A percentile compares a stretch with the other conserved stretches of the same genome.
Conservation (phyloP, 2,888 invertebrate genomes). For the Pocota personata region DNA sequence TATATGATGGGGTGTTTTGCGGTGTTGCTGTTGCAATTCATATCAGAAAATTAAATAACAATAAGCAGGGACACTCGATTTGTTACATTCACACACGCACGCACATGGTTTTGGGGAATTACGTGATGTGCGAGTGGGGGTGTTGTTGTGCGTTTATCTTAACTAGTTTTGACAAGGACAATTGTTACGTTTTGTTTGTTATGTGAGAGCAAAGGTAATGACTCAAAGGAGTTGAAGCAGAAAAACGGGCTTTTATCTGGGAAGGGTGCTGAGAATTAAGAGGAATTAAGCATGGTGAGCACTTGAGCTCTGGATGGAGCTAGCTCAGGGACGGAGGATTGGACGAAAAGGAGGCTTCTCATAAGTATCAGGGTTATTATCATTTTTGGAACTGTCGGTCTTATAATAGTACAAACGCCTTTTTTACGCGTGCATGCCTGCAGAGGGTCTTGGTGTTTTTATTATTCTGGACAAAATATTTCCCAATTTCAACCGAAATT, state of each 20-base stretch:
- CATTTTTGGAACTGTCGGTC: too few relatives aligned
- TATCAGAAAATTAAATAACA: slow-evolving; percentile 32
- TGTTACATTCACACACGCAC: slow-evolving; percentile 12
- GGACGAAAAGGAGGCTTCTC: too few relatives aligned
- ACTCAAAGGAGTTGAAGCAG: not conserved
- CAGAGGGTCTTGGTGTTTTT: too few relatives aligned
- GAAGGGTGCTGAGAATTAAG: not conserved
- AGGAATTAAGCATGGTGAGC: too few relatives aligned
- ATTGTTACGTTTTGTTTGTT: not conserved
- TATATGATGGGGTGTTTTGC: not conserved
- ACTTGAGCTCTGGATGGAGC: too few relatives aligned
- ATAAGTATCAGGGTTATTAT: too few relatives aligned
- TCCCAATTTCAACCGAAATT: too few relatives aligned
- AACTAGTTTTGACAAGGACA: not conserved
- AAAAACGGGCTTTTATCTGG: not conserved
- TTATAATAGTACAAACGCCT: too few relatives aligned
- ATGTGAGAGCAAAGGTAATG: not conserved
- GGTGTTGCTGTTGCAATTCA: slow-evolving; percentile 18
- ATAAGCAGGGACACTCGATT: slow-evolving; percentile 38
- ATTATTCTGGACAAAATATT: too few relatives aligned
- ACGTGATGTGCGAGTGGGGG: too few relatives aligned
- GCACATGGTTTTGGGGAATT: not conserved
- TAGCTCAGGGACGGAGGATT: too few relatives aligned
- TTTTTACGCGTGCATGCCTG: too few relatives aligned
- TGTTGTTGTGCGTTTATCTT: not conserved